Percentiles rank a stretch among this genome's conserved stretches.
Evolutionary conservation across 2,888 invertebrate genomes (phyloP).

Genomic region (Dryobotodes eremita): DNA sequence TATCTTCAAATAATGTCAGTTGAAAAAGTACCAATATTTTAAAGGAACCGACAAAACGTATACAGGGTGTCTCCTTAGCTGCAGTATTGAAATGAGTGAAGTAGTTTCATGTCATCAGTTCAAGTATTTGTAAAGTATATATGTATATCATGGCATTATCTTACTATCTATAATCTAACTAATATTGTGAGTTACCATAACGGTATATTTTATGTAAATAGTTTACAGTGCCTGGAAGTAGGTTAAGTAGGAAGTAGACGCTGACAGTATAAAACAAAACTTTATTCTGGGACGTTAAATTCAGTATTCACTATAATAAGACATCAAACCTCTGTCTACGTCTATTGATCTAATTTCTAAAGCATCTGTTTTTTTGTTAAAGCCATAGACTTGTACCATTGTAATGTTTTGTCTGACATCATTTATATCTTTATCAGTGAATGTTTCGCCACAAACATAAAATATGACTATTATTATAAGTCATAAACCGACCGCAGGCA

Average conservation of each 20-base stretch:
- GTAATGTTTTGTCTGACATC: slow-evolving; percentile 21
- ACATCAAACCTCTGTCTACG: neutral
- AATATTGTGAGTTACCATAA: slow-evolving; percentile 16
- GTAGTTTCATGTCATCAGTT: slow-evolving; percentile 11
- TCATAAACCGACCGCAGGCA: slow-evolving; percentile 10
- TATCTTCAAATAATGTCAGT: neutral
- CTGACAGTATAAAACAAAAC: neutral
- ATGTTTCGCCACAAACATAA: slow-evolving; percentile 12
- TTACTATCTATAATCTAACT: neutral
- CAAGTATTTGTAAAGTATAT: neutral
- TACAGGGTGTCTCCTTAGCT: neutral
- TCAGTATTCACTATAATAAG: neutral
- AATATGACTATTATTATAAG: slow-evolving; percentile 19
- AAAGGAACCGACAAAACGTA: neutral
- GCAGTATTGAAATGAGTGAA: slow-evolving; percentile 3
- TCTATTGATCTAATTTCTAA: neutral
- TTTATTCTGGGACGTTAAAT: neutral
- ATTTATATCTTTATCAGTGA: neutral
- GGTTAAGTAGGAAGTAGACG: neutral
- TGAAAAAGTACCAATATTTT: neutral
- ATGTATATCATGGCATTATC: slow-evolving; percentile 16
- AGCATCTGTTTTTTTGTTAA: neutral
- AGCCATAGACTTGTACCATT: neutral
- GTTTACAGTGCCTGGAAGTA: slow-evolving; percentile 9
- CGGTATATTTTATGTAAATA: slow-evolving; percentile 32